Base-by-base conservation (phyloP, 1,140 invertebrate species). In the Wiebesia pumilae region DNA sequence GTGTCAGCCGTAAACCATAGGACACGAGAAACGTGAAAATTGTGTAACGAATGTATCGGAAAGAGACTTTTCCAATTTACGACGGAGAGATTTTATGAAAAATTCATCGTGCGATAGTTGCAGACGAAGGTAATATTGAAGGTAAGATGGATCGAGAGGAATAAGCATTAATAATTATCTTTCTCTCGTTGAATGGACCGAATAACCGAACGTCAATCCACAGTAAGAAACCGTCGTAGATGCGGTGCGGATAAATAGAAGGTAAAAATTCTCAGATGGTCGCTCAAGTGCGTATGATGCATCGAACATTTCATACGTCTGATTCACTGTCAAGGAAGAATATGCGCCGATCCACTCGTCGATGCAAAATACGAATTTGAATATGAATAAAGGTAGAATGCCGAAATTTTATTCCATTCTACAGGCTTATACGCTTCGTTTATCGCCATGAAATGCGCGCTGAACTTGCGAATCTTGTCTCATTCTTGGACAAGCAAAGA, bases 211-310 rank as follows among this genome's bases (percentile, higher is more conserved):
- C 30, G 67, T 71, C 81, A 19, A 35, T 38, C 35, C 69, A 0
- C 3, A 38, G 0, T 3, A 2, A 71, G 19, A 19, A 38, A 19
- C 3, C 2, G 0, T 71, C 19, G 16, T 12, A 24, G 69, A 38
- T 38, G 21, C 35, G 19, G 0, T 21, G 21, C 14, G 6, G 30
- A 3, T 38, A 65, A 69, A 81, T 69, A 0, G n/a, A 69, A 69
- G 47, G 65, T 81, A 81, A 69, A 81, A 81, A 81, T 81, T 47
- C 67, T 73, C 4, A 35, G 27, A n/a, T 9, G 19, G 30, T 78
- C n/a, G 16, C 19, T 79, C 33, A 10, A 79, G 9, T 58, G 47
- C n/a, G 19, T 14, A 35, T 24, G 16, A 62, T 65, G 30, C 27
- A 80, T 80, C 30, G 54, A 65, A 38, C 65, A 6, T 51, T 78